Base-by-base conservation (phyloP, 2,888 invertebrate genomes). In the Callosobruchus maculatus region DNA sequence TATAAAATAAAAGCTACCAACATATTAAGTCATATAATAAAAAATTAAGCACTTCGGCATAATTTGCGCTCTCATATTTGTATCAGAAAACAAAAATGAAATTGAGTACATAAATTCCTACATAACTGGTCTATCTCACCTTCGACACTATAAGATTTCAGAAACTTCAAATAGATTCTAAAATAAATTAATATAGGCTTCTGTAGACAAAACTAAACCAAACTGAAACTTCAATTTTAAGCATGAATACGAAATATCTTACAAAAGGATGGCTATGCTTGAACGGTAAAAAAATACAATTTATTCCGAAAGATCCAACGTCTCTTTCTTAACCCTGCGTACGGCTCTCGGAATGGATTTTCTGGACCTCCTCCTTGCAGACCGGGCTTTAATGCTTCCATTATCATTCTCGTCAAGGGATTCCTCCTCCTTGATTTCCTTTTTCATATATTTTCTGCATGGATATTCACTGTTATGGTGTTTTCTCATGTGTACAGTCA, bases 401-500 rank as follows among this genome's bases (percentile, higher is more conserved):
- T 7, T 49, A 18, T 1, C 49, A 13, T 18, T 49, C 49, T 13
- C 1, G 13, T 49, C 49, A 7, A 49, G 49, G 7, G 1, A 49
- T 7, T 49, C 49, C 18, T 49, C 49, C 13, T 49, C 49, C 49
- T 49, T 49, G 18, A 18, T 7, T 13, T 49, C 49, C 13, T 49
- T 49, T 49, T 18, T 49, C 49, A 49, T 18, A 49, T 49, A 49
- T 49, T 49, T 49, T 49, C 49, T 3, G 49, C 49, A 49, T 5
- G 5, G 5, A 49, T 49, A 13, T 18, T 49, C 49, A 49, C 49
- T 49, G 49, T 49, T 49, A 49, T 49, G 49, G 49, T 49, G 49
- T 49, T 49, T 49, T 49, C 49, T 49, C 49, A 49, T 20, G 86
- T 95, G 95, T 21, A 94, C 94, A 80, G 94, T 93, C 26, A 95